Percentiles rank a stretch among this genome's conserved stretches.
Evolutionary conservation across 2,113 vertebrate genomes (phyloP).

Genomic region (Paracanthobrama guichenoti): DNA sequence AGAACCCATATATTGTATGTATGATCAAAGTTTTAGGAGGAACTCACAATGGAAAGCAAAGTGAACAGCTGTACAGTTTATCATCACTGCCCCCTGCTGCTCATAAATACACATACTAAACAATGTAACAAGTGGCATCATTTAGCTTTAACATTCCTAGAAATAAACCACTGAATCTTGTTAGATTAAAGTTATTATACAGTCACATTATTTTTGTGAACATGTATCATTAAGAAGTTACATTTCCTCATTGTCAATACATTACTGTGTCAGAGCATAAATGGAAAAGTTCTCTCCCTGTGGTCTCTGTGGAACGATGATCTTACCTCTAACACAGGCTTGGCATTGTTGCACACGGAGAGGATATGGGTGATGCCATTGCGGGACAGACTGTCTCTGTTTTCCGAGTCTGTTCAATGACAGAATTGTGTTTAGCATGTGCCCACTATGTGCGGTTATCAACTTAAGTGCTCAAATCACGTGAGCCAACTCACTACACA

Average conservation of each 20-base stretch:
- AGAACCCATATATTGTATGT: no score
- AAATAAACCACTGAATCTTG: background rate
- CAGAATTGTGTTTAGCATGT: background rate
- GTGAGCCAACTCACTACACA: no score
- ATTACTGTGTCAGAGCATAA: background rate
- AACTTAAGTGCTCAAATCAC: background rate
- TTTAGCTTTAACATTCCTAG: background rate
- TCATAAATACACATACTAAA: background rate
- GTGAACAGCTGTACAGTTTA: background rate
- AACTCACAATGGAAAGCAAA: no score
- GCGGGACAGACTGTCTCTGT: conserved; percentile 75
- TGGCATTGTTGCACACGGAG: conserved; percentile 82
- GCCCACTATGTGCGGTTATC: background rate
- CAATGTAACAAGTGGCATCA: background rate
- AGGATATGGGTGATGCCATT: conserved; percentile 86
- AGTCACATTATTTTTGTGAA: background rate
- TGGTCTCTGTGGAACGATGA: background rate
- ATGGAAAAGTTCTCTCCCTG: background rate
- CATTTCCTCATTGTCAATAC: background rate
- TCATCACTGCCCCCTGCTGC: conserved; percentile 4
- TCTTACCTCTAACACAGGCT: conserved; percentile 80
- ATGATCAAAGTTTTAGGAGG: no score
- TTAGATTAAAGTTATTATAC: background rate
- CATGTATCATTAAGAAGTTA: background rate
- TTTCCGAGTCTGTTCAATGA: conserved; percentile 79